A percentile compares a stretch with the other conserved stretches of the same genome.
phyloP scores from a whole-genome alignment of 2,797 vertebrate genomes.

The Aselliscus stoliczkanus region DNA sequence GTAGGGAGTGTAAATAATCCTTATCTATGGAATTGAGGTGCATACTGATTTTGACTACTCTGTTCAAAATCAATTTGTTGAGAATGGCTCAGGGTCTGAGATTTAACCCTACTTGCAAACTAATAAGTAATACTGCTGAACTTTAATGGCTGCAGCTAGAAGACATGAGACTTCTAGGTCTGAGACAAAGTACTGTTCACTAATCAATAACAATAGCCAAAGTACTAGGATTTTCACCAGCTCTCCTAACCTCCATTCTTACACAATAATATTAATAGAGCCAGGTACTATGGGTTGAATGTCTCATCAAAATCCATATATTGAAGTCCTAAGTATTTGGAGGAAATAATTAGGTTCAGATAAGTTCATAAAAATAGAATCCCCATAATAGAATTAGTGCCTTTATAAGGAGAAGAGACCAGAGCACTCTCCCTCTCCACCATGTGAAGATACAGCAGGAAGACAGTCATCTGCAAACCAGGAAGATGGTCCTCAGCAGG shows the following conservation, averaged over 20 bases:
- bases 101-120: not conserved
- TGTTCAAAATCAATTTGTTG: not conserved
- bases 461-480: not conserved
- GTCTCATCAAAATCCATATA: not conserved
- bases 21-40: not conserved
- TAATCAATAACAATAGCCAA: not conserved
- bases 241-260: not conserved
- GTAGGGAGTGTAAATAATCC: not conserved
- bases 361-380: not conserved
- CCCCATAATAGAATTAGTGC: not conserved
- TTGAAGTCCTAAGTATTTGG: not conserved
- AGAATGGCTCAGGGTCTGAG: not conserved
- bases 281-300: not conserved
- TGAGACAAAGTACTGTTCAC: not conserved
- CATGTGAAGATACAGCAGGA: not conserved
- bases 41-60: not conserved
- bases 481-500: not conserved
- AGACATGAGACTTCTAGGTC: not conserved
- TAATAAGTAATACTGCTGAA: not conserved
- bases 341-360: not conserved
- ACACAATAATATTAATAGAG: not conserved
- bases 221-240: not conserved
- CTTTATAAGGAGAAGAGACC: not conserved
- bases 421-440: not conserved
- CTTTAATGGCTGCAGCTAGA: not conserved